These are phyloP conservation scores for Metopia argyrocephala DNA, from an alignment of 2,888 invertebrate species.

Conservation along the genomic window DNA sequence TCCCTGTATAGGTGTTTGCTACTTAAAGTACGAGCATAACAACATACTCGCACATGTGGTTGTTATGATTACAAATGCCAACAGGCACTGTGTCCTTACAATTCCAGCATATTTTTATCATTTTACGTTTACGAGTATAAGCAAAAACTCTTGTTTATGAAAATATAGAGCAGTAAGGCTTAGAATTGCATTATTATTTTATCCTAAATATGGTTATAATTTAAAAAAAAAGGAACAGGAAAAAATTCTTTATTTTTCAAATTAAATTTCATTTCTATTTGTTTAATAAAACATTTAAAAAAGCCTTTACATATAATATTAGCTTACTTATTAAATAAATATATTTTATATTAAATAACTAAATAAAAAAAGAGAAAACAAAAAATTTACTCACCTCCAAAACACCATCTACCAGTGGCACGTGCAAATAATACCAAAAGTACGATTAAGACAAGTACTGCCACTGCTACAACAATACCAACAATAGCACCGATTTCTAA, in stretches of 20 bases:
- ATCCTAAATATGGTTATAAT: no score
- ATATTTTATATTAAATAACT: no score
- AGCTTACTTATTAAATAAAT: no score
- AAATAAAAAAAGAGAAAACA: neutral
- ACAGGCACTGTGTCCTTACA: neutral
- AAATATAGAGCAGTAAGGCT: neutral
- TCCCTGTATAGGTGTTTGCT: neutral
- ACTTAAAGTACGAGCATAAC: neutral
- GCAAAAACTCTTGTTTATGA: neutral
- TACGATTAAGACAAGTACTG: slow-evolving; percentile 84
- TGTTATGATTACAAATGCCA: neutral
- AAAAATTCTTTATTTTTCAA: no score
- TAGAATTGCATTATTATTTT: neutral
- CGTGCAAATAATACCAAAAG: slow-evolving; percentile 85
- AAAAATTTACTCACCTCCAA: slow-evolving; percentile 85
- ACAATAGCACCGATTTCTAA: slow-evolving; percentile 88
- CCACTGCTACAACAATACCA: slow-evolving; percentile 85
- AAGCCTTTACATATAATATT: no score
- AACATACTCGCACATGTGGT: neutral
- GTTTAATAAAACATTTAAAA: no score
- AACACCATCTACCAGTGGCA: slow-evolving; percentile 91
- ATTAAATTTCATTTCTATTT: no score
- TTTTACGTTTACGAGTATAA: neutral
- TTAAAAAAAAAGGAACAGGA: no score
- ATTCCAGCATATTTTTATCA: neutral